Evolutionary conservation across 2,888 invertebrate genomes (phyloP).

Genomic region (Flexamia atlantica): DNA sequence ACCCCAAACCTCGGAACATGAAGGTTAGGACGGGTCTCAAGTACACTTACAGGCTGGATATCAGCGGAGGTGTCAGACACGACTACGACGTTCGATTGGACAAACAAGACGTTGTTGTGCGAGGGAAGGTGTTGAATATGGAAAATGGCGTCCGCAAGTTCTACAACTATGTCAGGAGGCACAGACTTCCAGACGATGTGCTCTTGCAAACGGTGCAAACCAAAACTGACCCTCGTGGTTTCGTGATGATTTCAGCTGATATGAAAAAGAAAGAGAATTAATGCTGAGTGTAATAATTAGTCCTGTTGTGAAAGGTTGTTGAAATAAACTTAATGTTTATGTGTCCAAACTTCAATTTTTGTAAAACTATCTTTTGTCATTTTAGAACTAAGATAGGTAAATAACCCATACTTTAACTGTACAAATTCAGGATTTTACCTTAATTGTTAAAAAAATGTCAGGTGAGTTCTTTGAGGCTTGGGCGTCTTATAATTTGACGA

Average conservation of each 20-base stretch:
- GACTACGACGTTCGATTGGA: conserved; percentile 14
- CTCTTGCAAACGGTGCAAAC: background rate
- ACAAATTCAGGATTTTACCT: too few relatives aligned
- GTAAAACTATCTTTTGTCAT: too few relatives aligned
- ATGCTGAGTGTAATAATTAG: background rate
- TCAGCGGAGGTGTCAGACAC: background rate
- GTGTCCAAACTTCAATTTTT: too few relatives aligned
- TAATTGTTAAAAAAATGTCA: too few relatives aligned
- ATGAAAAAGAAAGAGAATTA: background rate
- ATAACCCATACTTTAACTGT: too few relatives aligned
- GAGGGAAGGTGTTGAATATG: background rate
- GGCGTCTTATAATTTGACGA: too few relatives aligned
- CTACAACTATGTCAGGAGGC: conserved; percentile 14
- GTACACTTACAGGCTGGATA: conserved; percentile 30
- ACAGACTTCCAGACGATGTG: conserved; percentile 12
- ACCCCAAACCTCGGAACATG: background rate
- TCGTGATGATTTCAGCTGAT: background rate
- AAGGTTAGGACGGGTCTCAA: background rate
- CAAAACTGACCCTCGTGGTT: conserved; percentile 17
- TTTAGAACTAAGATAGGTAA: too few relatives aligned
- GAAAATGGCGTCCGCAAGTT: conserved; percentile 1
- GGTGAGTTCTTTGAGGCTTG: too few relatives aligned
- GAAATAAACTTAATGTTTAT: too few relatives aligned
- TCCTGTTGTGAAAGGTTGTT: too few relatives aligned
- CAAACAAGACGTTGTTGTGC: background rate